Evolutionary conservation across 1,140 invertebrate genomes (phyloP).

Genomic region (Kradibia gibbosae): DNA sequence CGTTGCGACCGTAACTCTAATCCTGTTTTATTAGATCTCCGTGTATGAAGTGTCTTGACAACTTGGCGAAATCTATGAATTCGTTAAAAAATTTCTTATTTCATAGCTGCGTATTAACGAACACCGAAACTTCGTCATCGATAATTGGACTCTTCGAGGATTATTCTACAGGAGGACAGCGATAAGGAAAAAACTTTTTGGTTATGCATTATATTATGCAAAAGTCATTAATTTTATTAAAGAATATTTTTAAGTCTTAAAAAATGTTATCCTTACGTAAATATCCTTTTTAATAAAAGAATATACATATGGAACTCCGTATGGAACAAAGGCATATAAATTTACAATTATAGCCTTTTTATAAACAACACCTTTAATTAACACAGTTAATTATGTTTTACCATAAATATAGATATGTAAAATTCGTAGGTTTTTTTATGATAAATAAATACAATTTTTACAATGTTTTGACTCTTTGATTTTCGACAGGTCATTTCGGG

Average conservation of each 20-base stretch:
- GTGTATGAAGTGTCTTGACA: too few relatives aligned
- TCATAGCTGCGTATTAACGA: too few relatives aligned
- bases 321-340: neutral
- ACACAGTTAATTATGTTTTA: neutral
- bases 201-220: neutral
- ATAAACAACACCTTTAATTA: slow-evolving; percentile 12
- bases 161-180: neutral
- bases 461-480: neutral
- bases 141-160: neutral
- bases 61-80: too few relatives aligned
- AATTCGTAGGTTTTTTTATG: neutral
- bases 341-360: neutral
- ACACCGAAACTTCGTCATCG: neutral
- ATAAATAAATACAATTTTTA: neutral
- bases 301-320: neutral
- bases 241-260: neutral
- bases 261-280: slow-evolving; percentile 2
- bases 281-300: neutral
- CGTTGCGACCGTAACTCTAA: too few relatives aligned
- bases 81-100: too few relatives aligned
- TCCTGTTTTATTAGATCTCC: too few relatives aligned
- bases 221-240: slow-evolving; percentile 13
- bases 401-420: neutral
- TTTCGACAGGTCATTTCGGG: neutral
- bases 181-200: neutral